Conservation (phyloP, 1,140 invertebrate genomes). For the Drosophila elegans region DNA sequence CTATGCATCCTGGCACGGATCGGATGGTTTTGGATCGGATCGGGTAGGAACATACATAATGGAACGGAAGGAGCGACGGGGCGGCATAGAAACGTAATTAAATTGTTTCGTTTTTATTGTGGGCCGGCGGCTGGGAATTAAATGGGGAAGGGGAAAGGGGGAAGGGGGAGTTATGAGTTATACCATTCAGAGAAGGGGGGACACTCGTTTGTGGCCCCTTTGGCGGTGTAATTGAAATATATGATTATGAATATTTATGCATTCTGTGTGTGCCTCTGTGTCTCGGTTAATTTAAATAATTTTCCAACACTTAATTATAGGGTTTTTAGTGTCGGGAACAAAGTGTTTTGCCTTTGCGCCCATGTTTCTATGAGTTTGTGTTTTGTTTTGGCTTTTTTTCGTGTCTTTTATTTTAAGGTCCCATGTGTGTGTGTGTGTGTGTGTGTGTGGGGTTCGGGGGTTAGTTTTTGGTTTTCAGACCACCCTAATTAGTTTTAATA, state of each 20-base stretch:
- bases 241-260: conserved; percentile 85
- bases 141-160: neutral
- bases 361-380: conserved; percentile 8
- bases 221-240: conserved; percentile 83
- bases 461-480: conserved; percentile 38
- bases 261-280: conserved; percentile 36
- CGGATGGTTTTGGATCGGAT: conserved; percentile 5
- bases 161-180: conserved; percentile 2
- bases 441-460: conserved; percentile 5
- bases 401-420: neutral
- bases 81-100: conserved; percentile 76
- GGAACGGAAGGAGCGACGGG: neutral
- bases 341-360: conserved; percentile 65
- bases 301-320: conserved; percentile 77
- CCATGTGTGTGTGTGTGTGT: conserved; percentile 7
- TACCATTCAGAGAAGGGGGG: neutral
- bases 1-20: conserved; percentile 44
- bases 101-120: conserved; percentile 76
- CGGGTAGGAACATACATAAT: neutral
- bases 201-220: conserved; percentile 30
- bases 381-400: neutral
- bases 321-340: conserved; percentile 64
- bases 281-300: conserved; percentile 69
- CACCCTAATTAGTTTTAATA: conserved; percentile 74
- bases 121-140: conserved; percentile 46